These are phyloP conservation scores for Bos indicus DNA, from an alignment of 2,113 vertebrate species.

Conservation along the genomic window DNA sequence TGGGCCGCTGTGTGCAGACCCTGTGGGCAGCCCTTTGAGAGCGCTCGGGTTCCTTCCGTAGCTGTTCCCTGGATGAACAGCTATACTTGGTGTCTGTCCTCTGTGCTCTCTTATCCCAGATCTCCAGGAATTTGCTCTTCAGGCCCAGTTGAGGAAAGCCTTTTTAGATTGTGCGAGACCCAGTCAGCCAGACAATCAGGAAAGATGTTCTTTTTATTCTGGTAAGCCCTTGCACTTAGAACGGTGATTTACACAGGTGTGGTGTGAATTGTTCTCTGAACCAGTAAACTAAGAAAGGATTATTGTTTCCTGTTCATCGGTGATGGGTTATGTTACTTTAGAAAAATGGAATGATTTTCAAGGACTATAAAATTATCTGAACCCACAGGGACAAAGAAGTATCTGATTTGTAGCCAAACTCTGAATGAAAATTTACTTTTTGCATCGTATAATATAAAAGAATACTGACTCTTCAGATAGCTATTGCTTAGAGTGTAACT, in stretches of 20 bases:
- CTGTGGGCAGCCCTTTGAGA: background rate
- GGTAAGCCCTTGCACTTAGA: background rate
- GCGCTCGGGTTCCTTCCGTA: background rate
- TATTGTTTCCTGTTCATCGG: background rate
- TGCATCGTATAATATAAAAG: background rate
- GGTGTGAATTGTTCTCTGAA: background rate
- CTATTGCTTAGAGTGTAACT: background rate
- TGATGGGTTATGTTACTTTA: background rate
- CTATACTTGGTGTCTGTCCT: background rate
- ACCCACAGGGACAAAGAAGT: background rate
- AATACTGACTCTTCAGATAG: background rate
- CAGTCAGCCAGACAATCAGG: background rate
- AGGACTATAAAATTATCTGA: background rate
- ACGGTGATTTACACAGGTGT: background rate
- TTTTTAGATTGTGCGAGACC: background rate
- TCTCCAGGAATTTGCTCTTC: background rate
- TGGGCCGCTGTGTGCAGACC: background rate
- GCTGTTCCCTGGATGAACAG: background rate
- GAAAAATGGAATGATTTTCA: background rate
- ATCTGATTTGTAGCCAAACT: background rate
- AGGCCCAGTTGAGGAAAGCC: background rate
- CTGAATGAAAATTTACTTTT: background rate
- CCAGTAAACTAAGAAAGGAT: background rate
- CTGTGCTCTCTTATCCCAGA: background rate
- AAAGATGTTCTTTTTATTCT: background rate